These are phyloP conservation scores for Nyctibius bracteatus DNA, from an alignment of 2,113 vertebrate species.

Conservation along the genomic window DNA sequence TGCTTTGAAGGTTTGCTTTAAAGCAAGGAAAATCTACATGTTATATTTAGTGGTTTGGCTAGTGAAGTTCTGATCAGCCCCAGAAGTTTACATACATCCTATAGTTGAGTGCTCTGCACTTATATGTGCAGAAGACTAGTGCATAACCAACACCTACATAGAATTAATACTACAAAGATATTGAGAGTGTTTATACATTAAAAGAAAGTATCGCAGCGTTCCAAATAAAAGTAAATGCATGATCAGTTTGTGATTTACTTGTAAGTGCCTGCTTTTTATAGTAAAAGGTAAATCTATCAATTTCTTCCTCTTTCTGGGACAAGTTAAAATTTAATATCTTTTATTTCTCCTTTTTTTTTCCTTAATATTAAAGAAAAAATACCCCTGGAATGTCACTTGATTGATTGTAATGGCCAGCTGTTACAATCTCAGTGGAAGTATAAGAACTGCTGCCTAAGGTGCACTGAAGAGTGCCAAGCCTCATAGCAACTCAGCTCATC, in stretches of 20 bases:
- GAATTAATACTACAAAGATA: background rate
- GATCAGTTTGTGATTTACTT: background rate
- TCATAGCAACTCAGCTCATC: slow-evolving; percentile 74
- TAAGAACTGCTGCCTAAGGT: slow-evolving; percentile 72
- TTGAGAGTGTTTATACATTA: background rate
- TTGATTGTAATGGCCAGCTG: slow-evolving; percentile 75
- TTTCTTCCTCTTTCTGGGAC: background rate
- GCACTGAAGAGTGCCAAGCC: slow-evolving; percentile 69
- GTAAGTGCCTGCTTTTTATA: background rate
- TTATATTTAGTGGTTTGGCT: background rate
- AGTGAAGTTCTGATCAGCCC: background rate
- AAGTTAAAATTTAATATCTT: slow-evolving; percentile 61
- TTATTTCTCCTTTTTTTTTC: slow-evolving; percentile 25
- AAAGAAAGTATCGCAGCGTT: background rate
- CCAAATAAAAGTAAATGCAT: background rate
- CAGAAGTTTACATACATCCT: background rate
- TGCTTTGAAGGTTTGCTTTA: background rate
- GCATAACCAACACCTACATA: background rate
- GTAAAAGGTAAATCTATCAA: background rate
- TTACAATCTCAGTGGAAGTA: slow-evolving; percentile 71
- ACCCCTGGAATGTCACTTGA: slow-evolving; percentile 71
- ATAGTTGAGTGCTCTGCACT: background rate
- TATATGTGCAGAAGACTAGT: background rate
- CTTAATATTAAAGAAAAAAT: slow-evolving; percentile 69
- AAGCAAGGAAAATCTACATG: background rate